Evolutionary conservation across 35 echinoderm and acorn worm genomes (phyloP).

Genomic region (Stichopus chloronotus): DNA sequence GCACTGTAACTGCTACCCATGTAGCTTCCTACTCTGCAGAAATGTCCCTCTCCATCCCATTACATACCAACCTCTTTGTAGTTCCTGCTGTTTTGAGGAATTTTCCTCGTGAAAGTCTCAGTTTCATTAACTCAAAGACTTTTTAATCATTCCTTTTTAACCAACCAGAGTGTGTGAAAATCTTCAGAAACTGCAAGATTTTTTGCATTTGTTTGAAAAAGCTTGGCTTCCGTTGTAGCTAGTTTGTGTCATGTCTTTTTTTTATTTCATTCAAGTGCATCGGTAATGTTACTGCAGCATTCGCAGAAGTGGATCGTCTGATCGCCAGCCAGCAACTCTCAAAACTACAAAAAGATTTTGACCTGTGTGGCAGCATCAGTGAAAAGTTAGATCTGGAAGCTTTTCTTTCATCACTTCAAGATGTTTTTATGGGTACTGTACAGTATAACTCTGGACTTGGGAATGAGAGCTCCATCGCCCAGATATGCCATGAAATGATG

Average conservation of each 20-base stretch:
- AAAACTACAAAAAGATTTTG: slow-evolving; percentile 64
- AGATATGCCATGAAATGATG: slow-evolving; percentile 9
- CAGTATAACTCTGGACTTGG: slow-evolving; percentile 52
- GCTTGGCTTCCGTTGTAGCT: too few species aligned
- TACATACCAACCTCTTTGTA: too few species aligned
- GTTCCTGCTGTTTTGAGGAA: too few species aligned
- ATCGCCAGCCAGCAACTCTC: slow-evolving; percentile 28
- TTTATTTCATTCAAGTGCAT: slow-evolving; percentile 50
- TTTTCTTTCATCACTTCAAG: slow-evolving; percentile 48
- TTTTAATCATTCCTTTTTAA: too few species aligned
- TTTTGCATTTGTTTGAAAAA: too few species aligned
- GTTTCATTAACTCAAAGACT: too few species aligned
- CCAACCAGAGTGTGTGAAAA: too few species aligned
- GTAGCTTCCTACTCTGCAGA: too few species aligned
- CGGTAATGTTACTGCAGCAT: slow-evolving; percentile 59
- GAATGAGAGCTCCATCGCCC: slow-evolving; percentile 11
- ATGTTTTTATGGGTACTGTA: slow-evolving; percentile 35
- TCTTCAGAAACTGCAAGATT: too few species aligned
- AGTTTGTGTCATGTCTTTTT: not conserved
- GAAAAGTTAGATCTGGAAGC: slow-evolving; percentile 11
- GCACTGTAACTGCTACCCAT: too few species aligned
- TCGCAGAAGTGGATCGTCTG: slow-evolving; percentile 34
- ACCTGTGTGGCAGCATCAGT: slow-evolving; percentile 1
- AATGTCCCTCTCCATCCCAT: too few species aligned
- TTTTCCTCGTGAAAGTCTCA: too few species aligned